A percentile compares a stretch with the other conserved stretches of the same genome.
phyloP scores from a whole-genome alignment of 2,888 invertebrate genomes.

The Oligia latruncula region DNA sequence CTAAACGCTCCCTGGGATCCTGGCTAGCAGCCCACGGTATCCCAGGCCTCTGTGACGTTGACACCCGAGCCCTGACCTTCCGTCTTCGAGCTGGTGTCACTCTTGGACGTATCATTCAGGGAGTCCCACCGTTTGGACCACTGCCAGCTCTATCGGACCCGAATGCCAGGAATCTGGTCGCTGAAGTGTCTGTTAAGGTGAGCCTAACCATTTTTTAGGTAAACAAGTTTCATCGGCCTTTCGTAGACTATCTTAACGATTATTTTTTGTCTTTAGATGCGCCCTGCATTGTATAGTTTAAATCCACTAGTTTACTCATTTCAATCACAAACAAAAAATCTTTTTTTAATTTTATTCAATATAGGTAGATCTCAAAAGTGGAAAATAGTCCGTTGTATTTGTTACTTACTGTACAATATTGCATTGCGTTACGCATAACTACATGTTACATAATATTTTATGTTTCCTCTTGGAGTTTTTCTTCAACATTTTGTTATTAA shows the following conservation, averaged over 20 bases:
- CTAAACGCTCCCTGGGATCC: conserved; percentile 93
- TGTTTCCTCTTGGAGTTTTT: neutral
- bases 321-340: no score
- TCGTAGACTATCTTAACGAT: neutral
- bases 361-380: neutral
- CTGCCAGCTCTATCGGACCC: conserved; percentile 92
- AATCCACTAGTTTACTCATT: neutral
- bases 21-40: conserved; percentile 95
- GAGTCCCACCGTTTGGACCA: conserved; percentile 84
- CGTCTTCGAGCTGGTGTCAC: conserved; percentile 97
- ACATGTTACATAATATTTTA: neutral
- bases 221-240: neutral
- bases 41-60: conserved; percentile 97
- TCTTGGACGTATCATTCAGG: conserved; percentile 92
- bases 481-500: conserved; percentile 1
- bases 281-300: neutral
- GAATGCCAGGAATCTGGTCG: conserved; percentile 96
- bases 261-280: neutral
- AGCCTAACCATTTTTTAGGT: neutral
- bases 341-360: no score
- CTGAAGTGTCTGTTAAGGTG: conserved; percentile 96
- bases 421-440: neutral
- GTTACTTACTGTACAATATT: neutral
- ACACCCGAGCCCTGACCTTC: conserved; percentile 98
- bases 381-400: neutral